phyloP scores from a whole-genome alignment of 2,888 invertebrate species.

The Eurois occulta region DNA sequence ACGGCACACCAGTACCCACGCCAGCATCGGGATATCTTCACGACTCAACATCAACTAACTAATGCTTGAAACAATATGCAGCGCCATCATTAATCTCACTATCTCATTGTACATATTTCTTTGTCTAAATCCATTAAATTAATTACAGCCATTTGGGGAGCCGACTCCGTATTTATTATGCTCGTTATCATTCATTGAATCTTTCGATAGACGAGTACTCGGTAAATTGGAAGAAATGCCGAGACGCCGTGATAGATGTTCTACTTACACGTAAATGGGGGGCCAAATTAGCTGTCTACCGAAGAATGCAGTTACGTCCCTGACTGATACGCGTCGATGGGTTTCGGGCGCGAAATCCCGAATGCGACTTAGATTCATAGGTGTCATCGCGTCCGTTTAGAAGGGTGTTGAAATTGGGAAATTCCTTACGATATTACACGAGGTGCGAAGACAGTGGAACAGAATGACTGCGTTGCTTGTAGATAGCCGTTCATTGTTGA shows the following conservation, averaged over 20 bases:
- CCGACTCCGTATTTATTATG: slow-evolving; percentile 89
- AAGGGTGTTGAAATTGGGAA: slow-evolving; percentile 85
- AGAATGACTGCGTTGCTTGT: slow-evolving; percentile 70
- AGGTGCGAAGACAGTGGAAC: slow-evolving; percentile 71
- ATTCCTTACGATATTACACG: slow-evolving; percentile 82
- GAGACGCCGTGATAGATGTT: slow-evolving; percentile 86
- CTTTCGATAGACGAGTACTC: slow-evolving; percentile 85
- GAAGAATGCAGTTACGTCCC: slow-evolving; percentile 87
- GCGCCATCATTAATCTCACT: slow-evolving; percentile 86
- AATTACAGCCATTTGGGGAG: slow-evolving; percentile 89
- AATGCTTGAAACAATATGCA: slow-evolving; percentile 84
- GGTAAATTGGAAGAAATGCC: slow-evolving; percentile 85
- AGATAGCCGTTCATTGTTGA: slow-evolving; percentile 57
- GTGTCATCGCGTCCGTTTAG: slow-evolving; percentile 81
- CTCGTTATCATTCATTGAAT: slow-evolving; percentile 91
- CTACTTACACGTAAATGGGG: slow-evolving; percentile 88
- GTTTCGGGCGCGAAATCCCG: slow-evolving; percentile 65
- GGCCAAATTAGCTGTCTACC: slow-evolving; percentile 87
- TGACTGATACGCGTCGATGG: slow-evolving; percentile 84
- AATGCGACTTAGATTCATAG: slow-evolving; percentile 84
- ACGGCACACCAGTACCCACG: slow-evolving; percentile 45
- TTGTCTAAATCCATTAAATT: slow-evolving; percentile 91
- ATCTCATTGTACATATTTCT: slow-evolving; percentile 90
- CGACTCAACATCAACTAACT: slow-evolving; percentile 63
- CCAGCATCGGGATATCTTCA: slow-evolving; percentile 38